Evolutionary conservation across 2,888 invertebrate genomes (phyloP).

Genomic region (Eupithecia abbreviata): DNA sequence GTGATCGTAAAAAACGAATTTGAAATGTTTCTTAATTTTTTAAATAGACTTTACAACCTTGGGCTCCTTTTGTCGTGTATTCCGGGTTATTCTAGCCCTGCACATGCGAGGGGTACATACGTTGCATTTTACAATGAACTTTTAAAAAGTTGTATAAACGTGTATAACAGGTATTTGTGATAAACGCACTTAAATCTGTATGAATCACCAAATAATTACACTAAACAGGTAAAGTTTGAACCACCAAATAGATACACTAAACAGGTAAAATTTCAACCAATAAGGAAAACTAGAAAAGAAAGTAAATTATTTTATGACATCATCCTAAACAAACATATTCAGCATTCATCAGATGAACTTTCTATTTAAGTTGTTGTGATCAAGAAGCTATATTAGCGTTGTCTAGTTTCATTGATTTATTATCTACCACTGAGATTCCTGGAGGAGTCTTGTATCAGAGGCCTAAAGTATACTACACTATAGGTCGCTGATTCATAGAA

Average conservation of each 20-base stretch:
- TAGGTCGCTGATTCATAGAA: too few relatives aligned
- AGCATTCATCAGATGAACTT: neutral
- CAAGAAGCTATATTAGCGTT: neutral
- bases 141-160: too few relatives aligned
- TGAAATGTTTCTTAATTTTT: too few relatives aligned
- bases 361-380: neutral
- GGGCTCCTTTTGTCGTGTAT: too few relatives aligned
- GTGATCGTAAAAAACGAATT: too few relatives aligned
- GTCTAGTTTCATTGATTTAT: neutral
- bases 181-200: neutral
- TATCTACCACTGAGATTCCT: neutral
- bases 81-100: too few relatives aligned
- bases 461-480: too few relatives aligned
- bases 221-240: neutral
- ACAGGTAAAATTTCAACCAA: neutral
- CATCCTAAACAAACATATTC: neutral
- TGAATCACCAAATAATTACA: neutral
- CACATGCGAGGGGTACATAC: too few relatives aligned
- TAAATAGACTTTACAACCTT: too few relatives aligned
- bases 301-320: neutral
- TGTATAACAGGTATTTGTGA: too few relatives aligned
- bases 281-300: neutral
- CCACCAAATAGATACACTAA: neutral
- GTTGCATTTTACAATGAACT: too few relatives aligned
- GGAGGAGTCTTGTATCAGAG: neutral